A percentile compares a stretch with the other conserved stretches of the same genome.
phyloP scores from a whole-genome alignment of 2,113 vertebrate species.

The Pseudopipra pipra region DNA sequence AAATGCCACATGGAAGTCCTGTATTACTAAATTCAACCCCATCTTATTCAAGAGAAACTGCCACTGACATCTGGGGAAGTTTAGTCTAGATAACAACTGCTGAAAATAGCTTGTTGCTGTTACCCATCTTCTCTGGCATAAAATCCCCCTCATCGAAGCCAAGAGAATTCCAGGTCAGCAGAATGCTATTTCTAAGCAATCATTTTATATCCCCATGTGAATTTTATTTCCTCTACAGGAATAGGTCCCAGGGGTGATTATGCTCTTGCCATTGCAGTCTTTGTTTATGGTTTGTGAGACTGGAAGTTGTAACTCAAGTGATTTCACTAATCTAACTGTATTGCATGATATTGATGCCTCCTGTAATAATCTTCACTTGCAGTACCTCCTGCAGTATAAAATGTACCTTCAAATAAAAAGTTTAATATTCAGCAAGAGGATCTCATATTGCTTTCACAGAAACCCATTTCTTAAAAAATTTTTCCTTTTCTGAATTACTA shows the following conservation, averaged over 20 bases:
- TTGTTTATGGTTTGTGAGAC: conserved; percentile 10
- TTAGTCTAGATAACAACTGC: conserved; percentile 1
- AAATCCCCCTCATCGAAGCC: conserved; percentile 1
- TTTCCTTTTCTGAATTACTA: neutral
- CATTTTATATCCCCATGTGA: neutral
- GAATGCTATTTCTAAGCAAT: conserved; percentile 4
- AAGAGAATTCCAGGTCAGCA: conserved; percentile 30
- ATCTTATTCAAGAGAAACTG: neutral
- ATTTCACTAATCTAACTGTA: conserved; percentile 29
- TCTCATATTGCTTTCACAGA: neutral
- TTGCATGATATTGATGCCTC: neutral
- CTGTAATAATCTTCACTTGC: neutral
- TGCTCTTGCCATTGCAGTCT: conserved; percentile 11
- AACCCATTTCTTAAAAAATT: neutral
- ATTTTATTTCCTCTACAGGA: conserved; percentile 30
- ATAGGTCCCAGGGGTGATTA: neutral
- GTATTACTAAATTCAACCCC: neutral
- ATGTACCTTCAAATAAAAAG: conserved; percentile 7
- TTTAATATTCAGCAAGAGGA: neutral
- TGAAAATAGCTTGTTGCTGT: conserved; percentile 18
- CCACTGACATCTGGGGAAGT: conserved; percentile 33
- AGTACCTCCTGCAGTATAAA: neutral
- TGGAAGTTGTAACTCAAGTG: conserved; percentile 37
- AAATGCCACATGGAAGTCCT: neutral
- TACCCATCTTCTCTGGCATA: neutral